phyloP scores from a whole-genome alignment of 2,113 vertebrate genomes.

The pig (Sus scrofa) region DNA sequence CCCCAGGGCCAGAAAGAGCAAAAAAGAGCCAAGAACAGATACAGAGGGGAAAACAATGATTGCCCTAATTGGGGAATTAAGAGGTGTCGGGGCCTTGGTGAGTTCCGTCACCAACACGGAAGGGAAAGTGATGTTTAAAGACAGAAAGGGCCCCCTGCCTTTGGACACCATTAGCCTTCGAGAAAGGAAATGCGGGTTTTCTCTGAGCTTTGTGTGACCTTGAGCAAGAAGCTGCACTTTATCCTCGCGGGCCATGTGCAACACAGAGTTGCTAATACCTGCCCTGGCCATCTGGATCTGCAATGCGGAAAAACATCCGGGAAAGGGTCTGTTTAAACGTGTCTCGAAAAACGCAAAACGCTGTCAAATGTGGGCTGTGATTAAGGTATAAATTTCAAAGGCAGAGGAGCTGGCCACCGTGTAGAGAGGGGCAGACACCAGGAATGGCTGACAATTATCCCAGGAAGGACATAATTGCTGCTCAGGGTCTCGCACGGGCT shows the following conservation, averaged over 20 bases:
- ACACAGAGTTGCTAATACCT: not conserved
- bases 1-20: not conserved
- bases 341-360: constrained; percentile 56
- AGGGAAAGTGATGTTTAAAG: not conserved
- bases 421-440: constrained; percentile 67
- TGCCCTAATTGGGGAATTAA: not conserved
- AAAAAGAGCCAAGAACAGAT: not conserved
- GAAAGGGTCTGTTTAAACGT: constrained; percentile 41
- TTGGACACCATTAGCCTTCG: not conserved
- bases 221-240: not conserved
- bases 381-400: constrained; percentile 71
- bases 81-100: not conserved
- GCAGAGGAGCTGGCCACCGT: not conserved
- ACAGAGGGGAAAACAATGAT: not conserved
- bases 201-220: not conserved
- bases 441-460: constrained; percentile 57
- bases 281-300: not conserved
- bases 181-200: not conserved
- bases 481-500: not conserved
- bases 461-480: constrained; percentile 27
- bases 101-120: not conserved
- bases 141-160: not conserved
- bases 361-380: constrained; percentile 67
- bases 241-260: not conserved
- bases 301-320: not conserved